A percentile compares a stretch with the other conserved stretches of the same genome.
phyloP scores from a whole-genome alignment of 53 echinoderm and acorn worm genomes.

The Mesocentrotus franciscanus region DNA sequence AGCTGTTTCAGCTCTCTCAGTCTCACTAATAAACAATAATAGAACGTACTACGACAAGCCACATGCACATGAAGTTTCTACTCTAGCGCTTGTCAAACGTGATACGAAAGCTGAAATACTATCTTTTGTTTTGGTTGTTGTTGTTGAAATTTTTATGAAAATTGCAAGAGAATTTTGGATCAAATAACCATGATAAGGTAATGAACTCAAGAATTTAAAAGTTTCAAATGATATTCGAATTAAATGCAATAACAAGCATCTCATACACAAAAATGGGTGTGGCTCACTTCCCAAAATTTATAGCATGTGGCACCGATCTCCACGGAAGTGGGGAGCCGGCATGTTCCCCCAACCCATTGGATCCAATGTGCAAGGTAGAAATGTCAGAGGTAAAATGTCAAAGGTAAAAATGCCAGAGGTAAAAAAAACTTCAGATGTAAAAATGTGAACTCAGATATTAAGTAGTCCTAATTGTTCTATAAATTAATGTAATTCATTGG shows the following conservation, averaged over 20 bases:
- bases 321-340: too few species aligned
- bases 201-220: background rate
- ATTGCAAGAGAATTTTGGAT: too few species aligned
- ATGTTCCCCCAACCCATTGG: too few species aligned
- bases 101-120: background rate
- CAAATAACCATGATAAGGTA: background rate
- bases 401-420: too few species aligned
- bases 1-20: too few species aligned
- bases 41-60: background rate
- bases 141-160: background rate
- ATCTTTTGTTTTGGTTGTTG: background rate
- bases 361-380: too few species aligned
- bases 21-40: background rate
- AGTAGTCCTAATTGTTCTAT: too few species aligned
- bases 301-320: too few species aligned
- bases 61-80: background rate
- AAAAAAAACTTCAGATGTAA: too few species aligned
- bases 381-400: too few species aligned
- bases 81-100: background rate
- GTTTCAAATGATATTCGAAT: background rate
- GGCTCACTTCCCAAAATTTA: background rate
- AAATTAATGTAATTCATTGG: too few species aligned
- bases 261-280: slow-evolving; percentile 22
- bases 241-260: background rate
- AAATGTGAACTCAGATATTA: too few species aligned